Conservation (phyloP, 2,888 invertebrate species). For the Serripes groenlandicus region DNA sequence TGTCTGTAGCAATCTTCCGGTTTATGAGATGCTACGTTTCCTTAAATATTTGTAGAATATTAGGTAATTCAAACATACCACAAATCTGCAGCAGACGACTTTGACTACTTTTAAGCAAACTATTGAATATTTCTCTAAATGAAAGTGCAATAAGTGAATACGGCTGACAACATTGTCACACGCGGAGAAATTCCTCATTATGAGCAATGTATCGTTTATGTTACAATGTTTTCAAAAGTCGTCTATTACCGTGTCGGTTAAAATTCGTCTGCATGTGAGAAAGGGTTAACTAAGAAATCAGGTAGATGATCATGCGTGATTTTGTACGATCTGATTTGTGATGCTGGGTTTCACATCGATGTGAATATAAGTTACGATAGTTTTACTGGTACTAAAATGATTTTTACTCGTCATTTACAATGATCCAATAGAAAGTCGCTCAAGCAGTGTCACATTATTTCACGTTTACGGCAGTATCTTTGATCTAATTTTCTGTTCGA, state of each 20-base stretch:
- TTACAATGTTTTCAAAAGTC: neutral
- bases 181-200: neutral
- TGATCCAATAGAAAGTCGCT: neutral
- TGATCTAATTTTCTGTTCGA: neutral
- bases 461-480: neutral
- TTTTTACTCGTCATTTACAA: neutral
- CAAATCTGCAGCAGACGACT: too few relatives aligned
- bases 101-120: too few relatives aligned
- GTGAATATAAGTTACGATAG: neutral
- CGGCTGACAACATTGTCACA: neutral
- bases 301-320: too few relatives aligned
- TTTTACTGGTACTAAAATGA: neutral
- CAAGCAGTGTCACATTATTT: neutral
- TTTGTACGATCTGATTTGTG: too few relatives aligned
- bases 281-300: too few relatives aligned
- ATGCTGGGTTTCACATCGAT: too few relatives aligned
- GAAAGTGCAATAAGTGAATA: neutral
- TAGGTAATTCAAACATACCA: too few relatives aligned
- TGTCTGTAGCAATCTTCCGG: too few relatives aligned
- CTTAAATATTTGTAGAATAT: too few relatives aligned
- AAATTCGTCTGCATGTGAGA: neutral
- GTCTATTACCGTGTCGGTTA: neutral
- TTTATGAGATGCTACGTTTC: too few relatives aligned
- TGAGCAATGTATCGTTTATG: neutral
- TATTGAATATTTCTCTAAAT: too few relatives aligned